Percentiles rank a stretch among this genome's conserved stretches.
These are phyloP conservation scores for Serrognathus titanus DNA, from an alignment of 2,888 invertebrate species.

Conservation along the genomic window DNA sequence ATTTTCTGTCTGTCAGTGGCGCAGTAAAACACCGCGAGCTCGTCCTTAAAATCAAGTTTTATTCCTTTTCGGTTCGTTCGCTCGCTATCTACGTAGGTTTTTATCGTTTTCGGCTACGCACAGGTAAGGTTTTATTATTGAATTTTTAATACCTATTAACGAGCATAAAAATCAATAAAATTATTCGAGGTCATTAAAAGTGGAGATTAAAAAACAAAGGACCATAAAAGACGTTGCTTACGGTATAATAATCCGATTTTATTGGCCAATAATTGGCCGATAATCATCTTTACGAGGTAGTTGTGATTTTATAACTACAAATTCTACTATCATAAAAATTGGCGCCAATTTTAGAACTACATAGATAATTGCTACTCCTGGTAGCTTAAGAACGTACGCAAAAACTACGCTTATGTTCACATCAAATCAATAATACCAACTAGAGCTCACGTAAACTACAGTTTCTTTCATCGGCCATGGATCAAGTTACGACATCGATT, in stretches of 20 bases:
- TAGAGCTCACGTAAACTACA: no score
- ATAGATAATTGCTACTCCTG: background rate
- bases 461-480: no score
- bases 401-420: no score
- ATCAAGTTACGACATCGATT: no score
- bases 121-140: constrained; percentile 2
- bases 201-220: constrained; percentile 1
- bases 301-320: constrained; percentile 39
- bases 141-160: constrained; percentile 3
- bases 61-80: no score
- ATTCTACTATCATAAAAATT: constrained; percentile 19
- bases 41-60: no score
- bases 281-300: constrained; percentile 41
- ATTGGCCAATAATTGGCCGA: constrained; percentile 43
- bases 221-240: background rate
- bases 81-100: no score
- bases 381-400: background rate
- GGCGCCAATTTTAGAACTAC: constrained; percentile 14
- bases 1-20: no score
- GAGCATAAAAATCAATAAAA: constrained; percentile 2
- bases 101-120: background rate
- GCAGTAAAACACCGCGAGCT: no score
- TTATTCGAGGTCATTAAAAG: constrained; percentile 1
- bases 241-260: constrained; percentile 32
- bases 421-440: no score